Evolutionary conservation across 1,140 invertebrate genomes (phyloP), one percentile per base, ranked within the genome.

Genomic region (Monochamus saltuarius): DNA sequence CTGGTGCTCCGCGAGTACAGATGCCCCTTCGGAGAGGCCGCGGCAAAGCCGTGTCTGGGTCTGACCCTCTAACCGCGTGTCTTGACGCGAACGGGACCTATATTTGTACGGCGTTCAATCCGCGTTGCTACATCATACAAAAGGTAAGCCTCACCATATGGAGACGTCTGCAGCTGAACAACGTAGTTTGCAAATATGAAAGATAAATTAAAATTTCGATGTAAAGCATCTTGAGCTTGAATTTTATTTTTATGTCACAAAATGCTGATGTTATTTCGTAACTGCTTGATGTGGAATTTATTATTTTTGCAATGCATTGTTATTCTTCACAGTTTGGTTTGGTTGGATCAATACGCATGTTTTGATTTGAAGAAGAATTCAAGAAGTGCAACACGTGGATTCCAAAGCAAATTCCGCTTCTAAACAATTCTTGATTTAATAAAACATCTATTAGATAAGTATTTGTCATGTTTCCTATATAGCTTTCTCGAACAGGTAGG

Each of bases 71-170:
- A 22, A 75, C 76, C 7, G 79, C 80, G 17, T 83, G 80, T 67
- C 70, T 83, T 7, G 82, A 83, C 64, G 78, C 81, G 8, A 79
- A 83, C 66, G 81, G 81, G 35, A 84, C 82, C 14, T 84, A 84
- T 73, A 79, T 84, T 54, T 84, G 83, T 67, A 83, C 81, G 13
- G 78, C 82, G 2, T 84, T 83, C 73, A 82, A 80, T 64, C 82
- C 83, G 2, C 72, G 82, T 43, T 84, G 82, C 71, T 84, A 82
- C 75, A 82, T 84, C 67, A 84, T 84, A 42, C 83, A 84, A 68
- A 84, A 84, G 81, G 83, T 84, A 73, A 68, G 73, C 56, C 34
- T 13, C 56, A 39, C 66, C 66, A 68, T 68, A 68, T 68, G 66
- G 58, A 29, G 13, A 43, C 29, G n/a, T 51, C 11, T 9, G 34